These are phyloP conservation scores for Mimumesa dahlbomi DNA, from an alignment of 2,888 invertebrate species.

Conservation along the genomic window DNA sequence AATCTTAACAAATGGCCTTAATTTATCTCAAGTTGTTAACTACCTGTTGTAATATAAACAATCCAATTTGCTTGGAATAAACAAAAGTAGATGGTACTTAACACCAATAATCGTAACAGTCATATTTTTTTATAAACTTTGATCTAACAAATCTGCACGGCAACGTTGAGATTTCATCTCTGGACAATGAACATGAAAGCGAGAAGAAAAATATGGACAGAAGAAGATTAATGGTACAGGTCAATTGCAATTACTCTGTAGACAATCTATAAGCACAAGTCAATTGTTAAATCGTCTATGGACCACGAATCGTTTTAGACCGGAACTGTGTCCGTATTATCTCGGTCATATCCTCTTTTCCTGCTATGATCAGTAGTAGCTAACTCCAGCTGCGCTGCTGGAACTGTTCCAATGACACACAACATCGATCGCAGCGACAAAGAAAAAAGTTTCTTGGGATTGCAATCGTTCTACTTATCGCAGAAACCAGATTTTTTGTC, in stretches of 20 bases:
- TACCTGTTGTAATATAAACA: no score
- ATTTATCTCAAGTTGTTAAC: no score
- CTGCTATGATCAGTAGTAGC: constrained; percentile 25
- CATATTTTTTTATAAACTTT: no score
- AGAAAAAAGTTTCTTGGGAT: constrained; percentile 41
- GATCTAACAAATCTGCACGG: no score
- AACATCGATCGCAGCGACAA: constrained; percentile 47
- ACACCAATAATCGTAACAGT: no score
- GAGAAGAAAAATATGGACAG: constrained; percentile 1
- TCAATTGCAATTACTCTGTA: constrained; percentile 45
- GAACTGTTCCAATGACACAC: constrained; percentile 47
- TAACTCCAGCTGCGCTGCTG: constrained; percentile 30
- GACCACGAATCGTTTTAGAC: constrained; percentile 47
- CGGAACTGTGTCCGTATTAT: constrained; percentile 62
- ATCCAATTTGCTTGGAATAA: no score
- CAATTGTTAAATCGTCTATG: constrained; percentile 70
- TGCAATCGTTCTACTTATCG: constrained; percentile 25
- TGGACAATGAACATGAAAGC: neutral
- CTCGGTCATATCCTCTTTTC: constrained; percentile 68
- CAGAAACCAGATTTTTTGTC: neutral
- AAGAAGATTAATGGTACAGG: neutral
- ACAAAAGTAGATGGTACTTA: no score
- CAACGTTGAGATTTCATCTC: neutral
- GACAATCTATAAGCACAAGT: constrained; percentile 50
- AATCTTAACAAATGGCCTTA: no score